These are phyloP conservation scores for Empidonax alnorum DNA, from an alignment of 2,113 vertebrate species.

Conservation along the genomic window DNA sequence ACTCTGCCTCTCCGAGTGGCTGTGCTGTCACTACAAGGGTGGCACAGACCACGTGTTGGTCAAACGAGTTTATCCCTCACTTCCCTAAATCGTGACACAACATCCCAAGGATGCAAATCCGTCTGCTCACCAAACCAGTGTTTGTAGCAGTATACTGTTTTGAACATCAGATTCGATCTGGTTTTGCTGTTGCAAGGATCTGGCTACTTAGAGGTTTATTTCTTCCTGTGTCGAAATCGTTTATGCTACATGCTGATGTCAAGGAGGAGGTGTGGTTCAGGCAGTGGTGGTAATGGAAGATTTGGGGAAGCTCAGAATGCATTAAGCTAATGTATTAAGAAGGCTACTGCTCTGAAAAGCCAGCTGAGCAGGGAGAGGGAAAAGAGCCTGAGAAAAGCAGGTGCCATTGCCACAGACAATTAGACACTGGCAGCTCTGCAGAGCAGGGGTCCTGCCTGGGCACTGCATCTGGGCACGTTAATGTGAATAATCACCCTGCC, in stretches of 20 bases:
- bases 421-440: background rate
- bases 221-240: background rate
- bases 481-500: background rate
- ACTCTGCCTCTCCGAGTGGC: conserved; percentile 74
- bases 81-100: background rate
- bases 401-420: background rate
- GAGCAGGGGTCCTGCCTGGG: background rate
- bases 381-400: background rate
- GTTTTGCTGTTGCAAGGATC: background rate
- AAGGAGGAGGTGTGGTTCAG: background rate
- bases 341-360: background rate
- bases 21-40: conserved; percentile 81
- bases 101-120: background rate
- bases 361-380: background rate
- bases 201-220: background rate
- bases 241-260: background rate
- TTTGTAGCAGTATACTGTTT: background rate
- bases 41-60: conserved; percentile 86
- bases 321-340: conserved; percentile 33
- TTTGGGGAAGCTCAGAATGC: background rate
- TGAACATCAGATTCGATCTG: background rate
- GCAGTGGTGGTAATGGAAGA: background rate
- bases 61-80: conserved; percentile 77
- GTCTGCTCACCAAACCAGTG: background rate
- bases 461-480: background rate